A percentile compares a stretch with the other conserved stretches of the same genome.
Conservation (phyloP, 1,140 invertebrate genomes). For the Aphelenchoides besseyi region DNA sequence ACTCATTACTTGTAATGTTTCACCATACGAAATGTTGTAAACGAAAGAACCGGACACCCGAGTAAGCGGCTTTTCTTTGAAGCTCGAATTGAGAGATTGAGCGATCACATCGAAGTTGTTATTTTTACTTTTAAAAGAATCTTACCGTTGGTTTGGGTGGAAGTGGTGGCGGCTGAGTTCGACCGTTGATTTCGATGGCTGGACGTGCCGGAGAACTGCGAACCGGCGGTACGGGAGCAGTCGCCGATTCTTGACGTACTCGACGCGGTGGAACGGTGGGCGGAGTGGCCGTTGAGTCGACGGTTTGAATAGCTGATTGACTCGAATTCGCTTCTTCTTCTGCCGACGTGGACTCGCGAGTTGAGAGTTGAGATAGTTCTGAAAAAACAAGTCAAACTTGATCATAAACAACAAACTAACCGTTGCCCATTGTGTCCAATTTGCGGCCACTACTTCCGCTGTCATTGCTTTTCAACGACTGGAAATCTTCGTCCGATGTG, state of each 20-base stretch:
- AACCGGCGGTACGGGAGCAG: not conserved
- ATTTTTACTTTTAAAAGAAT: too few relatives aligned
- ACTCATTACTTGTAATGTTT: too few relatives aligned
- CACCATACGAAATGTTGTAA: too few relatives aligned
- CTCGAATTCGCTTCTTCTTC: constrained; percentile 8
- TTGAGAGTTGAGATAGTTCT: not conserved
- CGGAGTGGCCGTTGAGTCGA: not conserved
- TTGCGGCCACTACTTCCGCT: not conserved
- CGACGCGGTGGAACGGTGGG: constrained; percentile 8
- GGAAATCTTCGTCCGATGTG: constrained; percentile 43
- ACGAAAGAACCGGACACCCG: too few relatives aligned
- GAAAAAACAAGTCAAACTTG: not conserved
- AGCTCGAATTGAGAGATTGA: too few relatives aligned
- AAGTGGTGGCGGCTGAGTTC: constrained; percentile 37
- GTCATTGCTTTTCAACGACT: constrained; percentile 5
- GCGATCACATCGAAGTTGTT: too few relatives aligned
- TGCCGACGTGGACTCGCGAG: constrained; percentile 1
- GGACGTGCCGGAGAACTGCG: not conserved
- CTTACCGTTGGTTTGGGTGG: constrained; percentile 48
- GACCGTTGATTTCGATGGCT: not conserved
- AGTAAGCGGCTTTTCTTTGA: too few relatives aligned
- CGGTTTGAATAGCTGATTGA: constrained; percentile 20
- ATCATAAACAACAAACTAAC: not conserved
- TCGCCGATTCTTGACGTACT: not conserved
- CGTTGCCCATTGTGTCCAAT: constrained; percentile 8